Evolutionary conservation across 92 coral and sea anemone species (phyloP), one percentile per base, ranked within the genome.

Genomic region (Bergia puertoricense): DNA sequence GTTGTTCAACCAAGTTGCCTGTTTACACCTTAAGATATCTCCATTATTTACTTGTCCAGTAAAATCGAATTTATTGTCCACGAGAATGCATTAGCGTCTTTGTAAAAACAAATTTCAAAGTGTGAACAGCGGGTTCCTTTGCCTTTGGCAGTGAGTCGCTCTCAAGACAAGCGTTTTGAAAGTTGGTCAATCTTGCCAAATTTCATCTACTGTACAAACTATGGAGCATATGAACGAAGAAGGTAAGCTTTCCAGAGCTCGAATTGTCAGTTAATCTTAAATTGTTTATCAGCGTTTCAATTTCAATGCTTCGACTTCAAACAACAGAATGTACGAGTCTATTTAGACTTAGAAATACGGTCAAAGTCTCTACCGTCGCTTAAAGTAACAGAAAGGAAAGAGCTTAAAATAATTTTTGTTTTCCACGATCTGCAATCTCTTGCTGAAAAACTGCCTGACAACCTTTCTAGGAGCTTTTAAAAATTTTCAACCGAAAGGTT

Each of bases 21-120:
- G 76, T 72, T 72, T 23, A 72, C 76, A 72, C 8, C 76, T 72
- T 72, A 72, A 23, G 1, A 36, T 72, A 72, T 2, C 76, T 72
- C 8, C 36, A 72, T 72, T 72, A 69, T 72, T 36, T 23, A 72
- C 42, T 72, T 72, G 14, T 30, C 76, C 76, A 72, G 36, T 72
- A 72, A 72, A 72, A 72, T 72, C 14, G 16, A 72, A 10, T 37
- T 72, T 36, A 36, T 72, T 72, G 76, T 72, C 36, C 43, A 72
- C 76, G 76, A 14, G 42, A 72, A 72, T 72, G 76, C 76, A 72
- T 30, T 14, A 72, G 76, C 76, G 76, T 42, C 76, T 72, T 72
- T 72, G 76, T 72, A 18, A 72, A 72, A 62, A 4, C 43, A 14
- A 23, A 11, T 6, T 72, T 39, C 42, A 3, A 8, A 72, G 76